Conservation (phyloP, 2,113 vertebrate species). For the Pardalotus punctatus region DNA sequence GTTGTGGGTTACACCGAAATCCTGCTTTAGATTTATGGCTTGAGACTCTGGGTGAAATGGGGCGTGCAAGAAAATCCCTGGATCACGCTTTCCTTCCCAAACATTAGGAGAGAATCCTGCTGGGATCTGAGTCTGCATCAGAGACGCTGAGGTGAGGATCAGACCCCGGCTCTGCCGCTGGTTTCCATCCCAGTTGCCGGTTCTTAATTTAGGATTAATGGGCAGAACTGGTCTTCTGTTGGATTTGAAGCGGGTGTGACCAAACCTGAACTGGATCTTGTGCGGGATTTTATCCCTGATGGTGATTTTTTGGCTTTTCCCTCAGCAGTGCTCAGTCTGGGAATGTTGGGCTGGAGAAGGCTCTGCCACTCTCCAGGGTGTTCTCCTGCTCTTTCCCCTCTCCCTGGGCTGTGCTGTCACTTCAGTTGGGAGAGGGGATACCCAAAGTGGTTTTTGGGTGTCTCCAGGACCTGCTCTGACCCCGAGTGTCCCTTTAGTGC, state of each 20-base stretch:
- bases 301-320: not conserved
- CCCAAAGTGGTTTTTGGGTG: accelerated
- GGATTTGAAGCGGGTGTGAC: accelerated
- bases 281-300: not conserved
- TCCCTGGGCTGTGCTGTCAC: not conserved
- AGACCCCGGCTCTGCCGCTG: accelerated
- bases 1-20: not conserved
- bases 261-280: not conserved
- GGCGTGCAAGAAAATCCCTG: not conserved
- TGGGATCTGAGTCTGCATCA: not conserved
- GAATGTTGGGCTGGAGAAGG: not conserved
- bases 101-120: not conserved
- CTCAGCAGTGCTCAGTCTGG: not conserved
- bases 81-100: not conserved
- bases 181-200: not conserved
- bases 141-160: not conserved
- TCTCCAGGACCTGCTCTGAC: accelerated
- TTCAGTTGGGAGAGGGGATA: no score
- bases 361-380: accelerated
- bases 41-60: not conserved
- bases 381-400: not conserved
- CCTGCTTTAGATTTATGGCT: not conserved
- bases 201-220: not conserved
- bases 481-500: accelerated
- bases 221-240: not conserved